A percentile compares a stretch with the other conserved stretches of the same genome.
phyloP scores from a whole-genome alignment of 2,797 vertebrate genomes.

The Phyllotis vaccarum region DNA sequence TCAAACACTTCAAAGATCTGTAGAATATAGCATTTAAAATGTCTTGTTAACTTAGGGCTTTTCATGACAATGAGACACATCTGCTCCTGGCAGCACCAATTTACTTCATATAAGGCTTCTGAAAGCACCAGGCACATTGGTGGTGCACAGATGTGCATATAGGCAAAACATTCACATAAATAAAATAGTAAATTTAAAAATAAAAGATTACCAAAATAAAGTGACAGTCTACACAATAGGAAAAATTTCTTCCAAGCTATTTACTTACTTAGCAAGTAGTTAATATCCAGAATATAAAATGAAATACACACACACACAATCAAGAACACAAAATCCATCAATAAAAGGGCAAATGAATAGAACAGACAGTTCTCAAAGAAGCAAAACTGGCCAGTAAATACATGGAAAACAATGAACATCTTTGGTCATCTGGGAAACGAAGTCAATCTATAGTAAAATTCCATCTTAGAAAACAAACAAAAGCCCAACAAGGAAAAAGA shows the following conservation, averaged over 20 bases:
- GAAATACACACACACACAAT: background rate
- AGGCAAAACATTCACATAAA: background rate
- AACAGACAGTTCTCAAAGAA: background rate
- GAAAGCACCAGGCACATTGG: too few relatives aligned
- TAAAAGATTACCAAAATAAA: background rate
- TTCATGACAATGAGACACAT: too few relatives aligned
- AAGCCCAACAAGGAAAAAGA: background rate
- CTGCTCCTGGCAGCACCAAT: too few relatives aligned
- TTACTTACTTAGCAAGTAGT: background rate
- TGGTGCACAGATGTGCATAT: too few relatives aligned
- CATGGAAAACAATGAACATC: background rate
- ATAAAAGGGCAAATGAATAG: background rate
- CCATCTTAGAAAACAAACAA: background rate
- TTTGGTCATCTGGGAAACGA: background rate
- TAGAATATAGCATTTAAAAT: background rate
- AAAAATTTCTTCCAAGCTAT: background rate
- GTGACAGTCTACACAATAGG: background rate
- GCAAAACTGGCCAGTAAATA: background rate
- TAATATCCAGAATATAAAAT: background rate
- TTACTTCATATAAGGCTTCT: too few relatives aligned
- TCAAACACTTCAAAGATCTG: too few relatives aligned
- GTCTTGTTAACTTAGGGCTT: too few relatives aligned
- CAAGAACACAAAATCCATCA: background rate
- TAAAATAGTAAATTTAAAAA: background rate
- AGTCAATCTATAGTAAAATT: background rate